Conservation (phyloP, 1,140 invertebrate genomes). For the Nomia melanderi region DNA sequence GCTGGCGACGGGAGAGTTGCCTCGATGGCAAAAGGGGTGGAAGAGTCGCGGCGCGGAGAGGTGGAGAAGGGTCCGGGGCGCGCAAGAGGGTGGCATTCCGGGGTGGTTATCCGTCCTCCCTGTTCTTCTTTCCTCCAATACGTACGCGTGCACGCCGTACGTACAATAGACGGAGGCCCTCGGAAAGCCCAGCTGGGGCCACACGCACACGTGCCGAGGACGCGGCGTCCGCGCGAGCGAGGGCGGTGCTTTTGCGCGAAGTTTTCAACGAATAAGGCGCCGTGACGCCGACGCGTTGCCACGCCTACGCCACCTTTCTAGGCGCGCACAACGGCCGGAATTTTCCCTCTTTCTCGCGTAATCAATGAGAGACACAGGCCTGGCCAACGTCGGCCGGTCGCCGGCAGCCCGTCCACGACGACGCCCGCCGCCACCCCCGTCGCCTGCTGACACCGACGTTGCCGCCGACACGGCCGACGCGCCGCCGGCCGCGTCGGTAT, state of each 20-base stretch:
- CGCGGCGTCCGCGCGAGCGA: slow-evolving; percentile 61
- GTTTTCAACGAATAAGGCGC: slow-evolving; percentile 82
- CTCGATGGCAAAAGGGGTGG: slow-evolving; percentile 42
- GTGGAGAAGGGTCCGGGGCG: slow-evolving; percentile 29
- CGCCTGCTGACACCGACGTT: slow-evolving; percentile 46
- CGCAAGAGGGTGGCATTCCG: slow-evolving; percentile 7
- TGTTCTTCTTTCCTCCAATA: slow-evolving; percentile 61
- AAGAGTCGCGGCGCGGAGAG: slow-evolving; percentile 22
- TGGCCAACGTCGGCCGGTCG: slow-evolving; percentile 67
- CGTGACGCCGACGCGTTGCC: slow-evolving; percentile 76
- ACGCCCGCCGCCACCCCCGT: slow-evolving; percentile 48
- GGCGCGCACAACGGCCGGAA: slow-evolving; percentile 68
- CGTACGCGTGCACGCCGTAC: slow-evolving; percentile 43
- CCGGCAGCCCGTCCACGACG: slow-evolving; percentile 67
- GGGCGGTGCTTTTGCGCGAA: slow-evolving; percentile 81
- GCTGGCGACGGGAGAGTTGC: slow-evolving; percentile 32
- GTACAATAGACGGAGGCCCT: slow-evolving; percentile 57
- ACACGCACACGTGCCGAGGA: slow-evolving; percentile 66
- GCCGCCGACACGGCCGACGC: slow-evolving; percentile 39
- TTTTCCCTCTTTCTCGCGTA: slow-evolving; percentile 81
- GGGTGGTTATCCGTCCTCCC: slow-evolving; percentile 51
- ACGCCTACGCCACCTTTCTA: slow-evolving; percentile 79
- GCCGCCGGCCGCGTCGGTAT: slow-evolving; percentile 49
- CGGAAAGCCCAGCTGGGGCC: slow-evolving; percentile 56
- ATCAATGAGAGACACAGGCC: slow-evolving; percentile 78